A percentile compares a stretch with the other conserved stretches of the same genome.
Conservation (phyloP, 2,888 invertebrate species). For the Chymomyza amoena region DNA sequence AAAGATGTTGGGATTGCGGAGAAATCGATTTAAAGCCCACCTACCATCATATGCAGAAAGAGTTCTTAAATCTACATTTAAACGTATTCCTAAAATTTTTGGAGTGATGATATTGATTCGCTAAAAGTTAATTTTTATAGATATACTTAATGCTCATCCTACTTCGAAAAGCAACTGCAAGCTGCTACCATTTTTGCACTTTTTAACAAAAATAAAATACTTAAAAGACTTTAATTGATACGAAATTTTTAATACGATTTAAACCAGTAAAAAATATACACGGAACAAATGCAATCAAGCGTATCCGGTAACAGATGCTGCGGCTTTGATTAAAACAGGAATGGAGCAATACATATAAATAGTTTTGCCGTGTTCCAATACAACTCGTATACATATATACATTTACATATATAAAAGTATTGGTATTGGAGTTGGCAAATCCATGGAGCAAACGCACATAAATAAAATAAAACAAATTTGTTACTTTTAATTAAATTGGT, state of each 20-base stretch:
- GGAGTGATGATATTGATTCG: background rate
- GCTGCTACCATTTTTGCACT: background rate
- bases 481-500: constrained; percentile 68
- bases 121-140: background rate
- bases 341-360: constrained; percentile 25
- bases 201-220: background rate
- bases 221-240: constrained; percentile 35
- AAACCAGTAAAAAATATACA: background rate
- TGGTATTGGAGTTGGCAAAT: constrained; percentile 9
- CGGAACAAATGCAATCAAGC: constrained; percentile 50
- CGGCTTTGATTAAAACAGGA: constrained; percentile 57
- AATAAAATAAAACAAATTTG: constrained; percentile 59
- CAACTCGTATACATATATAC: background rate
- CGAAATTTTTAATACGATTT: constrained; percentile 30
- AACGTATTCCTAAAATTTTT: too few relatives aligned
- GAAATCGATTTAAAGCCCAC: too few relatives aligned
- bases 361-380: background rate
- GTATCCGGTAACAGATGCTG: constrained; percentile 61
- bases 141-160: background rate
- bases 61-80: too few relatives aligned
- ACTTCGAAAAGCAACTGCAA: background rate
- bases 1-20: too few relatives aligned
- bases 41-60: too few relatives aligned
- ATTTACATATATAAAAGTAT: background rate
- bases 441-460: constrained; percentile 31